Percentiles rank a stretch among this genome's conserved stretches.
Evolutionary conservation across 2,113 vertebrate species (phyloP).

Genomic region (Haemorhous mexicanus): DNA sequence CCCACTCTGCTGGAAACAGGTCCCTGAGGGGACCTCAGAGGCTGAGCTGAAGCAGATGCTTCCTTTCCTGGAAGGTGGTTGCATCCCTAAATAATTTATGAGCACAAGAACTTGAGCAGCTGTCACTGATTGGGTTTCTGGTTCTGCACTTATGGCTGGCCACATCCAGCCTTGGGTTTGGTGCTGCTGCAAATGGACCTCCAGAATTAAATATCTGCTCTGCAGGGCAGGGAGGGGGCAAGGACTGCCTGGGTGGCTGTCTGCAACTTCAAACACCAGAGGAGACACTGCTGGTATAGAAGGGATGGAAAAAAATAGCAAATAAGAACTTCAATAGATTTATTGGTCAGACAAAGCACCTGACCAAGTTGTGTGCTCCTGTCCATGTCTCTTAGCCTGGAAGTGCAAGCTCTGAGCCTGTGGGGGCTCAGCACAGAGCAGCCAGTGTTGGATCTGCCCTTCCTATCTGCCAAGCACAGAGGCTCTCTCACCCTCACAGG

Average conservation of each 20-base stretch:
- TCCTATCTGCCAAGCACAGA: not conserved
- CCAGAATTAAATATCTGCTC: not conserved
- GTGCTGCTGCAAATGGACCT: not conserved
- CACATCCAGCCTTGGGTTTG: not conserved
- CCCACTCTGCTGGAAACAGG: not conserved
- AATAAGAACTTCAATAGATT: not conserved
- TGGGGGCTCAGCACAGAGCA: not conserved
- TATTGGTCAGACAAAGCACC: not conserved
- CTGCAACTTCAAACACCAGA: not conserved
- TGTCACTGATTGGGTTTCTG: not conserved
- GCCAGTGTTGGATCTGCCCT: not conserved
- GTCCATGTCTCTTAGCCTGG: not conserved
- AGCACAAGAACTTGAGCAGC: not conserved
- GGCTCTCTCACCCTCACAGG: not conserved
- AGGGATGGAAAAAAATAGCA: not conserved
- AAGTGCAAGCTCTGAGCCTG: not conserved
- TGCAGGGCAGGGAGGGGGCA: not conserved
- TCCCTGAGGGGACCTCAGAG: not conserved
- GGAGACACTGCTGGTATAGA: not conserved
- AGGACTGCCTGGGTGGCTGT: not conserved
- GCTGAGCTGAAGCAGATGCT: not conserved
- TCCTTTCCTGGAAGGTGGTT: not conserved
- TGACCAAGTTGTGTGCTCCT: not conserved
- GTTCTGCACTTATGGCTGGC: rapidly evolving
- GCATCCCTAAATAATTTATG: not conserved